These are phyloP conservation scores for Drosophila truncata DNA, from an alignment of 1,140 invertebrate genomes.

Conservation along the genomic window DNA sequence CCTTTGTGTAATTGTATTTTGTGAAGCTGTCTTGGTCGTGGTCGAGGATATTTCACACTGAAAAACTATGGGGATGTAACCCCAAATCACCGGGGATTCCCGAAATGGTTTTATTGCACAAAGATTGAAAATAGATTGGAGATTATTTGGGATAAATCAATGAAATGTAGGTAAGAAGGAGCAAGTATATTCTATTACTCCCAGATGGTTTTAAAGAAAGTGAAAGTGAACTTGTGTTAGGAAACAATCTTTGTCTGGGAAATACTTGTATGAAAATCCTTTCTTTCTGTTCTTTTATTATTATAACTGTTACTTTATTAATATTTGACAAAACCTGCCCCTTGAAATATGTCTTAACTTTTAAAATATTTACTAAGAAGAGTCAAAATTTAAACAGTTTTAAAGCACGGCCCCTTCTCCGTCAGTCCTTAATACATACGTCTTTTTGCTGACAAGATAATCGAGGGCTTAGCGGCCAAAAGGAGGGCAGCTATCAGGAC, in stretches of 20 bases:
- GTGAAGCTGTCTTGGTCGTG: conserved; percentile 15
- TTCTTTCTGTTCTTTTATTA: too few relatives aligned
- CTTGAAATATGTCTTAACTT: background rate
- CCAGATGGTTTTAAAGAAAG: background rate
- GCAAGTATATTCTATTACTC: background rate
- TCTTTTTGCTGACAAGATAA: conserved; percentile 2
- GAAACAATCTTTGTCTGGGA: background rate
- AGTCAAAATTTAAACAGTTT: background rate
- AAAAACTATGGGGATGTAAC: conserved; percentile 14
- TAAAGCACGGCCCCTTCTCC: background rate
- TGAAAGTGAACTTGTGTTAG: background rate
- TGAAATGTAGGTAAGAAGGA: background rate
- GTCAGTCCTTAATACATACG: background rate
- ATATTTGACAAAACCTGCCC: background rate
- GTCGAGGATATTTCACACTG: conserved; percentile 7
- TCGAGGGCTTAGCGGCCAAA: background rate
- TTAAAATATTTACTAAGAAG: background rate
- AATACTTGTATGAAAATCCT: background rate
- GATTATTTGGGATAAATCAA: conserved; percentile 15
- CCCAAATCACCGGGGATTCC: conserved; percentile 3
- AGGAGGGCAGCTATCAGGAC: background rate
- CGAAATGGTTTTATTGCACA: conserved; percentile 10
- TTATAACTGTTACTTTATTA: background rate
- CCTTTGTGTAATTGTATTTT: conserved; percentile 74
- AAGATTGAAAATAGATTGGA: conserved; percentile 37